Percentiles rank a stretch among this genome's conserved stretches.
These are phyloP conservation scores for Sardina pilchardus DNA, from an alignment of 2,113 vertebrate species.

Conservation along the genomic window DNA sequence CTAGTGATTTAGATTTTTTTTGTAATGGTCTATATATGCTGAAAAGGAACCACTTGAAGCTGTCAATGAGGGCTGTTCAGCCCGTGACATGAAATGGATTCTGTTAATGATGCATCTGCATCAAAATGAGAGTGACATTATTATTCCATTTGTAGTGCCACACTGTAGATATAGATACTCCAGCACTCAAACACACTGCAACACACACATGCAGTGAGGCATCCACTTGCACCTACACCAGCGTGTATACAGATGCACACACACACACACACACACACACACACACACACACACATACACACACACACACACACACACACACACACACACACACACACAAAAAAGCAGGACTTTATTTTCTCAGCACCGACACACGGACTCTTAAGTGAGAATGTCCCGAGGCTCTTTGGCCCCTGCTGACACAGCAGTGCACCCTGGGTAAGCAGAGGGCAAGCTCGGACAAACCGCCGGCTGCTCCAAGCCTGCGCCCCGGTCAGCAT, in stretches of 20 bases:
- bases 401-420: conserved; percentile 8
- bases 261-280: not conserved
- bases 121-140: not conserved
- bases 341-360: not conserved
- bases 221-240: not conserved
- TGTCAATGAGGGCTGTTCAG: not conserved
- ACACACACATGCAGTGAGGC: not conserved
- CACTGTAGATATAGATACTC: not conserved
- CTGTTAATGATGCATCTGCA: not conserved
- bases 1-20: too few relatives aligned
- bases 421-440: conserved; percentile 22
- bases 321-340: conserved; percentile 1
- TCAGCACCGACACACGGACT: not conserved
- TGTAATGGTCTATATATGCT: too few relatives aligned
- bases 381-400: conserved; percentile 3
- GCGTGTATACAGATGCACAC: not conserved
- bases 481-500: not conserved
- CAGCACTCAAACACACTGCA: not conserved
- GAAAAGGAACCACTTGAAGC: not conserved
- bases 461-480: not conserved
- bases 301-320: not conserved
- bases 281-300: not conserved
- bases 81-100: too few relatives aligned
- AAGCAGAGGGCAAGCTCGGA: conserved; percentile 27
- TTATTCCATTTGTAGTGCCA: not conserved